Percentiles rank a stretch among this genome's conserved stretches.
phyloP scores from a whole-genome alignment of 2,888 invertebrate genomes.

The Myathropa florea region DNA sequence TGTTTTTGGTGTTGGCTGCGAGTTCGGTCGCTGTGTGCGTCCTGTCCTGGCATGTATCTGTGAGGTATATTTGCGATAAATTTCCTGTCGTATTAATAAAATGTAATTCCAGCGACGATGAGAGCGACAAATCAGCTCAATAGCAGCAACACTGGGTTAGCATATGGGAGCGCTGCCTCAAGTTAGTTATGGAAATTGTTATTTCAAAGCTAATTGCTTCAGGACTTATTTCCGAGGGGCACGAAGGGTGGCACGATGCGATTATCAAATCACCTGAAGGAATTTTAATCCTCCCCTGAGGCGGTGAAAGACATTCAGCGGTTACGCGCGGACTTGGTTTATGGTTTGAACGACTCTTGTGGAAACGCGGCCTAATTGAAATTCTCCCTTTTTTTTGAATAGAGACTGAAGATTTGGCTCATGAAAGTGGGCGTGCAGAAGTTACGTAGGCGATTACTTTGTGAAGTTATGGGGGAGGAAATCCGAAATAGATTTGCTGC shows the following conservation, averaged over 20 bases:
- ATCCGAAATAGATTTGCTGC: background rate
- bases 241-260: background rate
- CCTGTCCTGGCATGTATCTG: background rate
- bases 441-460: too few relatives aligned
- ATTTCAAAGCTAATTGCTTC: conserved; percentile 63
- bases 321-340: conserved; percentile 34
- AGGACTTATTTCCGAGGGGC: background rate
- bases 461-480: background rate
- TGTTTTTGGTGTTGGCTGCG: conserved; percentile 38
- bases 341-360: conserved; percentile 39
- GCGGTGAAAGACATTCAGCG: conserved; percentile 18
- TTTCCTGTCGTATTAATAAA: conserved; percentile 67
- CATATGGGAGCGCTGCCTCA: conserved; percentile 34
- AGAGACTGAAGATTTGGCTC: background rate
- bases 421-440: background rate
- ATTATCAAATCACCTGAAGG: conserved; percentile 65
- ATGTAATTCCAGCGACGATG: conserved; percentile 56
- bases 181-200: conserved; percentile 64
- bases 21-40: background rate
- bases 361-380: conserved; percentile 50
- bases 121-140: background rate
- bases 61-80: conserved; percentile 50
- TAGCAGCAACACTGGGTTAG: conserved; percentile 16
- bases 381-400: conserved; percentile 3
- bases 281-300: conserved; percentile 49